These are phyloP conservation scores for Colaptes auratus DNA, from an alignment of 2,113 vertebrate genomes.

Conservation along the genomic window DNA sequence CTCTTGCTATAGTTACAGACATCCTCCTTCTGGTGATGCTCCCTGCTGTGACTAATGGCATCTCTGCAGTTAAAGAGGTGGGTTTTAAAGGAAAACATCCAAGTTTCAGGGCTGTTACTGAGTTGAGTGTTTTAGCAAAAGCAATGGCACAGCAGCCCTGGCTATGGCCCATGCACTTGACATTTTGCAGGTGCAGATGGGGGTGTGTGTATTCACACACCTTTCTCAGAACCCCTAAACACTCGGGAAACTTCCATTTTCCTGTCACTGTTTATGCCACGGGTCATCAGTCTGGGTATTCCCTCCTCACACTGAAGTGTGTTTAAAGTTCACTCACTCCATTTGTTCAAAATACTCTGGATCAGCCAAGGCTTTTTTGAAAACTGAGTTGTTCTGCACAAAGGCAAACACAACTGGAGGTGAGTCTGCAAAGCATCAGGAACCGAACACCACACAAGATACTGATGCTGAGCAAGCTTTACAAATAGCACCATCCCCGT, in stretches of 20 bases:
- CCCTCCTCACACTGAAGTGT: not conserved
- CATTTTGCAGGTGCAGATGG: not conserved
- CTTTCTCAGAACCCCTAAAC: not conserved
- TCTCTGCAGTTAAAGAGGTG: constrained; percentile 29
- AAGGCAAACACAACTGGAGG: not conserved
- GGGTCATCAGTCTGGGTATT: not conserved
- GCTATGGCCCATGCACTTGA: not conserved
- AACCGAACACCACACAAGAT: not conserved
- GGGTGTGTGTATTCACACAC: rapidly evolving
- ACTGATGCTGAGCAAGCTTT: not conserved
- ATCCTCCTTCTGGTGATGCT: constrained; percentile 60
- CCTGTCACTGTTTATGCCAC: not conserved
- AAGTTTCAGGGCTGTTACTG: not conserved
- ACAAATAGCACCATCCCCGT: not conserved
- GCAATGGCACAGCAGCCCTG: not conserved
- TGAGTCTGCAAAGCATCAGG: not conserved
- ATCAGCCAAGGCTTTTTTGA: not conserved
- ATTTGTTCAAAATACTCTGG: not conserved
- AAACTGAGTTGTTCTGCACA: not conserved
- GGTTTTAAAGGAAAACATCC: constrained; percentile 43
- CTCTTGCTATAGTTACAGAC: constrained; percentile 49
- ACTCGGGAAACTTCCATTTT: not conserved
- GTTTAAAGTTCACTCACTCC: not conserved
- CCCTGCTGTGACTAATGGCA: constrained; percentile 60
- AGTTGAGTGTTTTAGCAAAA: constrained; percentile 8